Evolutionary conservation across 2,113 vertebrate genomes (phyloP).

Genomic region (Todiramphus saurophagus): DNA sequence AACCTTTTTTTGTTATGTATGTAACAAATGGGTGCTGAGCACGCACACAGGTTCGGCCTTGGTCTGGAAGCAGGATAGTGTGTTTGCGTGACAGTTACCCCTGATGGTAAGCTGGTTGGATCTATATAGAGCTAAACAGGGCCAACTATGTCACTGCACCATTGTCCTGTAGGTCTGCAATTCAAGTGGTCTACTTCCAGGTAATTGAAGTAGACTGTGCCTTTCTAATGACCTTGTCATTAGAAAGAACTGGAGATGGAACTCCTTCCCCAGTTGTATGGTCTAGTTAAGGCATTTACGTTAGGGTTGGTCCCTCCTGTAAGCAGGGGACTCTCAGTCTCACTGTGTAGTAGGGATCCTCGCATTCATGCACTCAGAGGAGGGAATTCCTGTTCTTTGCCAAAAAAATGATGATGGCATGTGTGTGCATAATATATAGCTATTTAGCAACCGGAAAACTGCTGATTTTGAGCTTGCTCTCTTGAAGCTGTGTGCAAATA

Average conservation of each 20-base stretch:
- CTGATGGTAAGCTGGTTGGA: background rate
- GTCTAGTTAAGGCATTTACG: background rate
- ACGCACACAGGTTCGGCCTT: background rate
- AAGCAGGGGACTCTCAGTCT: background rate
- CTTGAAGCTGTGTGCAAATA: background rate
- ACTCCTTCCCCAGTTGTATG: background rate
- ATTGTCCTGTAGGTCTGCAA: background rate
- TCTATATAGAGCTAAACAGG: background rate
- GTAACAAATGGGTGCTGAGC: background rate
- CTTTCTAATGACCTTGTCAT: background rate
- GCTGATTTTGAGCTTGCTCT: background rate
- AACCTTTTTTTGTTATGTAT: background rate
- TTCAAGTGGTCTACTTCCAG: background rate
- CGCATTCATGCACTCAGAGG: background rate
- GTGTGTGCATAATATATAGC: background rate
- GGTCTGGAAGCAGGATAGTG: background rate
- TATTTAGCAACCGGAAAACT: background rate
- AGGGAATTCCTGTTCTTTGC: background rate
- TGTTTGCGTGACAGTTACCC: background rate
- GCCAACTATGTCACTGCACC: accelerated
- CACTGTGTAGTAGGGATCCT: background rate
- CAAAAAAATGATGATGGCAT: background rate
- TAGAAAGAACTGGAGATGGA: background rate
- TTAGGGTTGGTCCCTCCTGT: background rate
- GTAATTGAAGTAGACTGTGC: background rate